phyloP scores from a whole-genome alignment of 1,140 invertebrate species.

The Arion vulgaris region DNA sequence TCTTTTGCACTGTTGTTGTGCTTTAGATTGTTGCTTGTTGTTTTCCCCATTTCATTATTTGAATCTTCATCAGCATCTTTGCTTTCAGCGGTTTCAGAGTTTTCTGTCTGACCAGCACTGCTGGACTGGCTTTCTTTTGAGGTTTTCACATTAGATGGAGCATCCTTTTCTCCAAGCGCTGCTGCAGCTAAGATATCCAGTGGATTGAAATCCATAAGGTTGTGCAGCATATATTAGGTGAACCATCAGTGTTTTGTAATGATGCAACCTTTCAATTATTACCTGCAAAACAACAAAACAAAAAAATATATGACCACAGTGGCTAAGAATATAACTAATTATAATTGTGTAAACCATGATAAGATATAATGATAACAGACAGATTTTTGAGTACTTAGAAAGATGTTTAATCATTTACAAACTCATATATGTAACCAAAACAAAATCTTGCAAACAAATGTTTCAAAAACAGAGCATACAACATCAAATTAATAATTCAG shows the following conservation, averaged over 20 bases:
- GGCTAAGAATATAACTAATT: no score
- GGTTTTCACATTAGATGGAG: conserved; percentile 9
- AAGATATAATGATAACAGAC: no score
- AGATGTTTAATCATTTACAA: no score
- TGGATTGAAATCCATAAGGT: conserved; percentile 63
- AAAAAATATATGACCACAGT: no score
- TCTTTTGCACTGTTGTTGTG: neutral
- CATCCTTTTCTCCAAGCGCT: conserved; percentile 50
- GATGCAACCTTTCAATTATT: conserved; percentile 9
- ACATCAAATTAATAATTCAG: no score
- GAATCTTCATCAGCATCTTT: conserved; percentile 29
- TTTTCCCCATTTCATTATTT: conserved; percentile 6
- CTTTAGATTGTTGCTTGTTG: conserved; percentile 27
- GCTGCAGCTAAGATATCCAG: conserved; percentile 65
- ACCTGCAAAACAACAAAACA: neutral
- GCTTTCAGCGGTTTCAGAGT: conserved; percentile 13
- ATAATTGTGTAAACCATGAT: no score
- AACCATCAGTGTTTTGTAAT: conserved; percentile 23
- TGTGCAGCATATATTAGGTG: conserved; percentile 11
- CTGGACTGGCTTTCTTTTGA: conserved; percentile 5
- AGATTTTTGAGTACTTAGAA: no score
- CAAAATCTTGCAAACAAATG: no score
- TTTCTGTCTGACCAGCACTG: neutral
- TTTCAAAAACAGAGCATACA: no score
- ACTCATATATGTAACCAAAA: no score